Evolutionary conservation across 2,113 vertebrate species (phyloP), one percentile per base, ranked within the genome.

Genomic region (Cricetomys ansorgei): DNA sequence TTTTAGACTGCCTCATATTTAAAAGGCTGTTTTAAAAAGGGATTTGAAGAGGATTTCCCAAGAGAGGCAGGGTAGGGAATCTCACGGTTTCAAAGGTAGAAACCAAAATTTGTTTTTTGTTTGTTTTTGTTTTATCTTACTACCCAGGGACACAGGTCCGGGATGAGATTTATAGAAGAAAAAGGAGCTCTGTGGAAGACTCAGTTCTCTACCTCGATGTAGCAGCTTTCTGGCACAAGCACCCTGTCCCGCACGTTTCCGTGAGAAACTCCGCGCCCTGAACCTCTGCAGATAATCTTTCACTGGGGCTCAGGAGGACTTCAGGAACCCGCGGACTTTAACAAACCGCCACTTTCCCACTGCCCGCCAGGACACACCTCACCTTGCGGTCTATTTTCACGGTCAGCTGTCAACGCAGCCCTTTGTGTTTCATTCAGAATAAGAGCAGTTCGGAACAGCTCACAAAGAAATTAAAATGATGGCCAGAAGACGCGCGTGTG

Each of bases 401-500:
- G 70, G 85, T 85, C 93, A 92, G 93, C 97, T 98, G 97, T 98
- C 97, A 98, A 80, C 85, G 37, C 87, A 37, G 59, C 59, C 92
- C 96, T 97, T 97, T 98, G 97, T 97, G 93, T 91, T 85, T 90
- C 96, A 7, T 64, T 91, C 92, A 13, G 75, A 86, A 16, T 11
- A 8, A 55, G 37, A 64, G 85, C 4, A 81, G 70, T 88, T 79
- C 87, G 25, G 37, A 7, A 62, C 64, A 55, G 16, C 95, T 83
- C 91, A 9, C 84, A 2, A 85, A 45, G 40, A 91, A 43, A 70
- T 27, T 83, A 83, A 64, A 92, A 65, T 1, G 96, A 57, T 6
- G 89, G 77, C 79, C 64, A 72, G 75, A 92, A 81, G n/a, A 50
- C 43, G 2, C 43, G 62, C 94, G 91, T 80, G 79, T 13, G 89